Percentiles rank a stretch among this genome's conserved stretches.
Evolutionary conservation across 2,797 vertebrate species (phyloP).

Genomic region (Epinephelus coioides): DNA sequence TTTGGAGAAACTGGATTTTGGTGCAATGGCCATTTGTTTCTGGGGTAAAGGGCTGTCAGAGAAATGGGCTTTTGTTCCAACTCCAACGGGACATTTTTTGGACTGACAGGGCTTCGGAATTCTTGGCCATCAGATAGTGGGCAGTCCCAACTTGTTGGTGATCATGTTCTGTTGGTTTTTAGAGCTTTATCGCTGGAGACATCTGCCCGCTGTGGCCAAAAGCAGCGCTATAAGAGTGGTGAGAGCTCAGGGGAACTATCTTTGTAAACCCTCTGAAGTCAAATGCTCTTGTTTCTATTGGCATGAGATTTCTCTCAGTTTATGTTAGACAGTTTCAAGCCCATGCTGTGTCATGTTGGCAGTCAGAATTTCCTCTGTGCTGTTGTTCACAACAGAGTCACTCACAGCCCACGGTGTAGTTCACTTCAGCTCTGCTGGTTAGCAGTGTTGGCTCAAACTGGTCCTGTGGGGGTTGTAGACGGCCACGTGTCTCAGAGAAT

Average conservation of each 20-base stretch:
- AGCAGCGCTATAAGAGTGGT: neutral
- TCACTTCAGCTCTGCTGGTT: slow-evolving; percentile 4
- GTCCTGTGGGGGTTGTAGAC: neutral
- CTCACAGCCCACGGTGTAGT: neutral
- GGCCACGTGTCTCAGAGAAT: neutral
- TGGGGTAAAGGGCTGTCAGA: too few species aligned
- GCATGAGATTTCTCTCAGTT: slow-evolving; percentile 17
- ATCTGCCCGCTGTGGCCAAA: neutral
- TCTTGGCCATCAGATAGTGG: too few species aligned
- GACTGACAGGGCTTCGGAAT: too few species aligned
- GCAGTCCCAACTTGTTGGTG: neutral
- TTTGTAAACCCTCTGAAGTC: slow-evolving; percentile 6
- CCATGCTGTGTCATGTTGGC: slow-evolving; percentile 9
- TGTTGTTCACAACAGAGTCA: slow-evolving; percentile 19
- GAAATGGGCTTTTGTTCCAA: too few species aligned
- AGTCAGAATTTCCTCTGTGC: slow-evolving; percentile 15
- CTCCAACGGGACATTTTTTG: too few species aligned
- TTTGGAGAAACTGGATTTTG: too few species aligned
- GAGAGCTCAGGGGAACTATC: neutral
- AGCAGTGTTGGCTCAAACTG: neutral
- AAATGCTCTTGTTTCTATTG: slow-evolving; percentile 20
- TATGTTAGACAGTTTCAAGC: slow-evolving; percentile 15
- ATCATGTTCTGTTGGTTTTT: neutral
- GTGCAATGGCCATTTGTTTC: too few species aligned
- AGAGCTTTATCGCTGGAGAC: neutral